Evolutionary conservation across 2,113 vertebrate genomes (phyloP), one percentile per base, ranked within the genome.

Genomic region (Paramisgurnus dabryanus): DNA sequence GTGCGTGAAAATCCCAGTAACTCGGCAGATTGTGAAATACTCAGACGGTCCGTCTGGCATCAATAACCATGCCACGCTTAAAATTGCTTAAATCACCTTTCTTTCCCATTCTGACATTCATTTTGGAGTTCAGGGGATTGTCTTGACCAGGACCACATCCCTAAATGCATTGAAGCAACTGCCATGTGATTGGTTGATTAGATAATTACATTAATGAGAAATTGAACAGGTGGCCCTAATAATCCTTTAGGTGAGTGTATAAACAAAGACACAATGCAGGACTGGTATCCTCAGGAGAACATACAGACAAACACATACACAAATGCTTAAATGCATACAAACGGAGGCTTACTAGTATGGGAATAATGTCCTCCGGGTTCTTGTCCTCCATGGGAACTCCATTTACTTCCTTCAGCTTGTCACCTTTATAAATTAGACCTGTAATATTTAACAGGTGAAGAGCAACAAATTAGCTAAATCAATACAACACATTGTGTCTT

Each of bases 371-470:
- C 87, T 96, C 95, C 49, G 95, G 96, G 64, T 92, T 95, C 89
- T 95, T 96, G 87, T 95, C 90, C 80, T 96, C 93, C 67, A 97
- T 89, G 0, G 93, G 92, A 86, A 98, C 93, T 13, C 96, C 96
- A 75, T 98, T 98, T 41, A 98, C 94, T 90, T 99, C 97, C 65
- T 93, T 95, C 72, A 98, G 93, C 86, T 98, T 95, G 83, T 98
- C 97, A 13, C 96, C 96, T 88, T 97, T 93, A 0, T 95, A 95
- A 90, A 99, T 97, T 82, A 99, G 93, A 80, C 95, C 97, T 98
- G 89, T 2, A 84, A 80, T 0, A 79, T 47, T 67, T 68, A n/a
- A 50, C 61, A 85, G 34, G 45, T 13, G 10, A 60, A 45, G n/a
- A 75, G 39, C 7, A 6, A 17, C 67, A 72, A 3, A 43, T 41